Percentiles rank a stretch among this genome's conserved stretches.
phyloP scores from a whole-genome alignment of 2,113 vertebrate genomes.

The Anguilla rostrata region DNA sequence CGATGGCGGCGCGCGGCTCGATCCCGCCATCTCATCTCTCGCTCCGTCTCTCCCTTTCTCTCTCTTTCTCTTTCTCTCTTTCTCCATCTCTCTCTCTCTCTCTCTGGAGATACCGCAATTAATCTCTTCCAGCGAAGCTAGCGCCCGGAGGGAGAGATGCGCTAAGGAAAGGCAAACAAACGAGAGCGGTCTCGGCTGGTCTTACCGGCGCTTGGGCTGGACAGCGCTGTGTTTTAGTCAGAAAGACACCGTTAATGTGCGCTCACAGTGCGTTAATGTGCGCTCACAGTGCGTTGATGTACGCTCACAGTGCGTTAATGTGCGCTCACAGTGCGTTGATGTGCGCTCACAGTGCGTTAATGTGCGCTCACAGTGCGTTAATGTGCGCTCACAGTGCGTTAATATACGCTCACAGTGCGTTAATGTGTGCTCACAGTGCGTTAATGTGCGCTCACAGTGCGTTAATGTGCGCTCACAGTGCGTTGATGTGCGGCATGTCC shows the following conservation, averaged over 20 bases:
- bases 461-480: too few species aligned
- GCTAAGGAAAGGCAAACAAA: neutral
- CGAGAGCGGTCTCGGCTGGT: neutral
- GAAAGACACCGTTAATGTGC: neutral
- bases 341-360: too few species aligned
- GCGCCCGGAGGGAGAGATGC: neutral
- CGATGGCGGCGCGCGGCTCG: constrained; percentile 48
- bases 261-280: neutral
- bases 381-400: too few species aligned
- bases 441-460: too few species aligned
- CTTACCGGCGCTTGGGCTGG: neutral
- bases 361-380: too few species aligned
- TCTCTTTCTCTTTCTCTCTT: neutral
- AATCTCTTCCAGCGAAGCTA: neutral
- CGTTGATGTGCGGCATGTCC: neutral
- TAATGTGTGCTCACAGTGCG: too few species aligned
- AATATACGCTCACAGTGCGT: too few species aligned
- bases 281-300: too few species aligned
- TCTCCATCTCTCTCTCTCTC: neutral
- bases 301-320: too few species aligned
- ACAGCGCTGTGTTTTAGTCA: neutral
- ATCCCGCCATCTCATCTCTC: constrained; percentile 11
- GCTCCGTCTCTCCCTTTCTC: neutral
- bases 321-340: too few species aligned
- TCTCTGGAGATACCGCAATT: neutral